Conservation (phyloP, 2,888 invertebrate species). For the Chloroclystis v-ata region DNA sequence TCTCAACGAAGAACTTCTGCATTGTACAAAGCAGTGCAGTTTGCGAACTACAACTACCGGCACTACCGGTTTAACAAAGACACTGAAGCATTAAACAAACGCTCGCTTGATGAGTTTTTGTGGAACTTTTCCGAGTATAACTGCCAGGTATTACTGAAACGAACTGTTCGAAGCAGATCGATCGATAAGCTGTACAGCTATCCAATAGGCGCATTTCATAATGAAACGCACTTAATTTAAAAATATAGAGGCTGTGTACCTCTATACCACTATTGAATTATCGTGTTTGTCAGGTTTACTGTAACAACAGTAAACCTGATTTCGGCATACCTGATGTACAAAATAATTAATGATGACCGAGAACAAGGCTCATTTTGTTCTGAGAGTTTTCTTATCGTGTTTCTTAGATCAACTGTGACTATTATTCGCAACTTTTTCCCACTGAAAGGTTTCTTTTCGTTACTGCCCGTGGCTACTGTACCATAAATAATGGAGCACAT, state of each 20-base stretch:
- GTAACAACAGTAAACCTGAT: too few species aligned
- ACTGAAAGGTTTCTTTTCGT: conserved; percentile 35
- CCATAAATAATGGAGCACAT: conserved; percentile 43
- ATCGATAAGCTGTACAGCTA: too few species aligned
- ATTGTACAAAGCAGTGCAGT: conserved; percentile 45
- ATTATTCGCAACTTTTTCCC: conserved; percentile 44
- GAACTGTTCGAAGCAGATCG: conserved; percentile 21
- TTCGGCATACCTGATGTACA: too few species aligned
- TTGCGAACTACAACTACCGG: conserved; percentile 40
- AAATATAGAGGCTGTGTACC: too few species aligned
- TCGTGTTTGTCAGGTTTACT: too few species aligned
- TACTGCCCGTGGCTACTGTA: conserved; percentile 30
- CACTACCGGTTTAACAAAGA: conserved; percentile 45
- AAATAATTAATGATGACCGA: conserved; percentile 63
- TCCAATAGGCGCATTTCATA: too few species aligned
- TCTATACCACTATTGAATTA: too few species aligned
- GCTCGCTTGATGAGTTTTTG: conserved; percentile 43
- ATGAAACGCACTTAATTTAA: too few species aligned
- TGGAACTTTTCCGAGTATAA: conserved; percentile 39
- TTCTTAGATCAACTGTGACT: conserved; percentile 42
- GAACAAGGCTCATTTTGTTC: conserved; percentile 41
- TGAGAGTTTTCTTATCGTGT: conserved; percentile 47
- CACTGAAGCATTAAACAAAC: conserved; percentile 50
- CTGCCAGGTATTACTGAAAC: conserved; percentile 45
- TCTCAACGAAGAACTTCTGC: conserved; percentile 48